Evolutionary conservation across 2,888 invertebrate species (phyloP).

Genomic region (Piscicola geometra): DNA sequence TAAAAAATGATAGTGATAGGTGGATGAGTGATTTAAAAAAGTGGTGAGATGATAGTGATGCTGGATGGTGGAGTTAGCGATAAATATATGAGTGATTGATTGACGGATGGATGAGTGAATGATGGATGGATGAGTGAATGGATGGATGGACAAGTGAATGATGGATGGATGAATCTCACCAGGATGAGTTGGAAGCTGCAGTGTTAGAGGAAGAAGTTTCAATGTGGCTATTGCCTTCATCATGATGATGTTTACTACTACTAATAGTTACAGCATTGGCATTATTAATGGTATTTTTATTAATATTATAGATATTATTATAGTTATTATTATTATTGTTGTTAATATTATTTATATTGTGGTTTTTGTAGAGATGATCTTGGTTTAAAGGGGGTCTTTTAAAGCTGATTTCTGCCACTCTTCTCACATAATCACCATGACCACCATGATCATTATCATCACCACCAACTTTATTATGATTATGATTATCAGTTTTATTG

Average conservation of each 20-base stretch:
- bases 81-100: too few species aligned
- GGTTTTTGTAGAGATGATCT: background rate
- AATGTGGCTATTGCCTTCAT: background rate
- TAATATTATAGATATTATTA: background rate
- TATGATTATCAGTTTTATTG: background rate
- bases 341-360: background rate
- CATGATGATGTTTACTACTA: background rate
- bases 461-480: background rate
- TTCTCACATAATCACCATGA: background rate
- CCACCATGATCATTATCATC: background rate
- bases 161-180: too few species aligned
- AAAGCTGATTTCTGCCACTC: background rate
- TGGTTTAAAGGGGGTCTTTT: too few species aligned
- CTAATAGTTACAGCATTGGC: background rate
- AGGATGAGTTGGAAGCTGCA: too few species aligned
- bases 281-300: background rate
- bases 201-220: too few species aligned
- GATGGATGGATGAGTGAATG: too few species aligned
- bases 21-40: too few species aligned
- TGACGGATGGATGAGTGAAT: too few species aligned
- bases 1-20: too few species aligned
- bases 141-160: too few species aligned
- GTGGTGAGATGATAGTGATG: too few species aligned
- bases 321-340: slow-evolving; percentile 8
- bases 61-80: too few species aligned